Conservation (phyloP, 2,888 invertebrate species). For the Drosophila quinaria region DNA sequence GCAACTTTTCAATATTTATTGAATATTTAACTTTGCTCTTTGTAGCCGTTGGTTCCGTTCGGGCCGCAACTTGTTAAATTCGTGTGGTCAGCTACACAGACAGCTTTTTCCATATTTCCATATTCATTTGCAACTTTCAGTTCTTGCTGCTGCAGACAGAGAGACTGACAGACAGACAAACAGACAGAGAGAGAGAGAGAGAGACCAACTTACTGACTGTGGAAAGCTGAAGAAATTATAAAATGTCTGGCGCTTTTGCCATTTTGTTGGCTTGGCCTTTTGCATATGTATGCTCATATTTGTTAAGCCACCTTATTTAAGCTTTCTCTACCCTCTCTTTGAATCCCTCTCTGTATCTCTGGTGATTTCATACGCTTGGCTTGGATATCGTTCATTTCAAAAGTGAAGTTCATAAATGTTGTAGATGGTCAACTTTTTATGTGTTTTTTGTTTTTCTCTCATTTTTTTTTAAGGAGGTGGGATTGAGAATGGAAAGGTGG, state of each 20-base stretch:
- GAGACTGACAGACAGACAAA: background rate
- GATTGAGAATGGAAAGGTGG: conserved; percentile 2
- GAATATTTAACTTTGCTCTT: conserved; percentile 61
- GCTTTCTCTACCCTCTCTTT: background rate
- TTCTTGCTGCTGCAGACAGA: conserved; percentile 2
- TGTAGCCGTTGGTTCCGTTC: conserved; percentile 7
- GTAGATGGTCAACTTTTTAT: conserved; percentile 25
- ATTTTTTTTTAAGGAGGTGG: background rate
- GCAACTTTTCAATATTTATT: conserved; percentile 58
- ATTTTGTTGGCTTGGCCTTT: conserved; percentile 12
- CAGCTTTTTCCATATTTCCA: conserved; percentile 33
- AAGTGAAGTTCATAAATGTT: conserved; percentile 35
- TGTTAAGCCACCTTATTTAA: conserved; percentile 27
- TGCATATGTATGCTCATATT: conserved; percentile 37
- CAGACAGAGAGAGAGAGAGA: background rate
- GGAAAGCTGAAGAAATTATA: conserved; percentile 27
- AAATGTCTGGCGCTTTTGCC: conserved; percentile 19
- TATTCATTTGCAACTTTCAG: conserved; percentile 31
- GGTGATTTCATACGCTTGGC: background rate
- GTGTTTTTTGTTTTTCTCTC: background rate
- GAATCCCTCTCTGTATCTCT: background rate
- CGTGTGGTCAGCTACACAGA: conserved; percentile 22
- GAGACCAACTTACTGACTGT: background rate
- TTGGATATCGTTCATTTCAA: conserved; percentile 5
- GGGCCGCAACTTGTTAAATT: conserved; percentile 16